phyloP scores from a whole-genome alignment of 2,797 vertebrate species.

The Gymnocypris eckloni region DNA sequence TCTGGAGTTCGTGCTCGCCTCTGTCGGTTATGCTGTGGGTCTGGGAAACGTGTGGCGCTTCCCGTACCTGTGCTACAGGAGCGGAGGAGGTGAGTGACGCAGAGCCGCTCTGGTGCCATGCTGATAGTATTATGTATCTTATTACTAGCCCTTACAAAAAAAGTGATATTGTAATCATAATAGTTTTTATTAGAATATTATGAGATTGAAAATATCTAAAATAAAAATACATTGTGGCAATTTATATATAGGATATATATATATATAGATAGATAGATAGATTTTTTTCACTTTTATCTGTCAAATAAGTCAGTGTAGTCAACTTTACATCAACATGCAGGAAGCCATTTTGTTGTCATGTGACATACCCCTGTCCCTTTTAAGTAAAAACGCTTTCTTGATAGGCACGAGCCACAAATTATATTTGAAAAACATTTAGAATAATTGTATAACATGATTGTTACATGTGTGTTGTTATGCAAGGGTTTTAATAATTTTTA shows the following conservation, averaged over 20 bases:
- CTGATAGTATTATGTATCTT: background rate
- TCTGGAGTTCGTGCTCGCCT: conserved; percentile 78
- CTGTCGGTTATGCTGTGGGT: conserved; percentile 79
- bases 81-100: conserved; percentile 76
- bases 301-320: background rate
- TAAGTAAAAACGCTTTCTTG: too few species aligned
- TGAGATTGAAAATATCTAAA: background rate
- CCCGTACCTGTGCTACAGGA: conserved; percentile 81
- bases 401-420: background rate
- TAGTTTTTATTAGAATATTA: background rate
- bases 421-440: background rate
- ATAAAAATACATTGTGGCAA: background rate
- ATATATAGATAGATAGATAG: too few species aligned
- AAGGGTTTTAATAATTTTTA: background rate
- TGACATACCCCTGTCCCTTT: background rate
- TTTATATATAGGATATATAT: background rate
- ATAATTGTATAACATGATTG: too few species aligned
- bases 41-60: conserved; percentile 82
- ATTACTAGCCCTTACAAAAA: background rate
- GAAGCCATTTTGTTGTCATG: conserved; percentile 13
- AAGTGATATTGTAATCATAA: background rate
- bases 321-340: background rate
- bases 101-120: background rate
- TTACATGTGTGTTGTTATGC: background rate
- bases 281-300: too few species aligned